phyloP scores from a whole-genome alignment of 1,140 invertebrate species.

The Atopsyche davidsoni region DNA sequence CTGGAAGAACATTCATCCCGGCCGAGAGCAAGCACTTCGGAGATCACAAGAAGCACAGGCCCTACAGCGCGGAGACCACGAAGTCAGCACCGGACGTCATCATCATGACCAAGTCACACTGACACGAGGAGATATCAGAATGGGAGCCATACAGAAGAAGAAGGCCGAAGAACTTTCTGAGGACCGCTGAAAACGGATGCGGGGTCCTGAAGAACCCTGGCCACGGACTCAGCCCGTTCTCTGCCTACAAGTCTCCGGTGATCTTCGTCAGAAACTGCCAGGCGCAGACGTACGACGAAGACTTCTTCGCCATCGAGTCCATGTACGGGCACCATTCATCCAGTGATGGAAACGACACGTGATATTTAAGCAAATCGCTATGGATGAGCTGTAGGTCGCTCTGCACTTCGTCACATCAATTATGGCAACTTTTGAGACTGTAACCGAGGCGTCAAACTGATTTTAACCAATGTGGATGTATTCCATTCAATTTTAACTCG shows the following conservation, averaged over 20 bases:
- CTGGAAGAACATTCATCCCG: background rate
- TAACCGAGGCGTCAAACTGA: too few relatives aligned
- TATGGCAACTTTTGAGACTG: too few relatives aligned
- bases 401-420: too few relatives aligned
- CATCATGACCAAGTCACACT: slow-evolving; percentile 61
- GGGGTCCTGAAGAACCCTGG: slow-evolving; percentile 27
- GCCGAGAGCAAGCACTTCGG: slow-evolving; percentile 37
- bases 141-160: slow-evolving; percentile 55
- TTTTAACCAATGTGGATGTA: too few relatives aligned
- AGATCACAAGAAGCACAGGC: slow-evolving; percentile 44
- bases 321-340: slow-evolving; percentile 10
- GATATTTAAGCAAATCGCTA: slow-evolving; percentile 19
- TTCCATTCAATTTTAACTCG: too few relatives aligned
- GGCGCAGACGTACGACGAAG: slow-evolving; percentile 31
- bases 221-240: slow-evolving; percentile 9
- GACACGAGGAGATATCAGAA: slow-evolving; percentile 50
- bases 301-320: slow-evolving; percentile 25
- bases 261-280: slow-evolving; percentile 28
- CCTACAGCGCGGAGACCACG: slow-evolving; percentile 69
- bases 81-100: slow-evolving; percentile 85
- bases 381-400: too few relatives aligned
- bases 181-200: slow-evolving; percentile 27
- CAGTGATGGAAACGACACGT: slow-evolving; percentile 5
- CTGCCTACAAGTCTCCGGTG: slow-evolving; percentile 25
- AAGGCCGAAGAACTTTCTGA: slow-evolving; percentile 41